Evolutionary conservation across 1,140 invertebrate genomes (phyloP).

Genomic region (Antheraea mylitta): DNA sequence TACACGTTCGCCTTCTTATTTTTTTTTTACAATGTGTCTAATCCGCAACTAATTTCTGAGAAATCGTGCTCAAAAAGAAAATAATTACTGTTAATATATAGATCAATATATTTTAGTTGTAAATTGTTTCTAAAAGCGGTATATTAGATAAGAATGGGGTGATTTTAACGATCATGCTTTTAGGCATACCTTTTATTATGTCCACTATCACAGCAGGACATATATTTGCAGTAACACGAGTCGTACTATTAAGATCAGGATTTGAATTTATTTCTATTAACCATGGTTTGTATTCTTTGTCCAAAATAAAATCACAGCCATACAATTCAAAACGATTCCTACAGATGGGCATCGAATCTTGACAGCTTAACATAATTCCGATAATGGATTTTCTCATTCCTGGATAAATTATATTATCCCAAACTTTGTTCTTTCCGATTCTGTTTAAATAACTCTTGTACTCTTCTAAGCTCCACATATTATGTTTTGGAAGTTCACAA

Average conservation of each 20-base stretch:
- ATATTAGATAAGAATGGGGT: too few species aligned
- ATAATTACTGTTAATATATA: too few species aligned
- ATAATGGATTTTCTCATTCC: constrained; percentile 92
- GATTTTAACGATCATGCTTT: too few species aligned
- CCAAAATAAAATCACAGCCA: constrained; percentile 94
- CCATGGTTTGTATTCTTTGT: constrained; percentile 92
- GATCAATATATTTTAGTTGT: too few species aligned
- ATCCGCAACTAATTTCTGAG: too few species aligned
- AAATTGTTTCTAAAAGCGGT: too few species aligned
- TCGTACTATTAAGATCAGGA: constrained; percentile 91
- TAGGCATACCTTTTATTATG: constrained; percentile 88
- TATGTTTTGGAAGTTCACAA: constrained; percentile 85
- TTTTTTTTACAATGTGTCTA: too few species aligned
- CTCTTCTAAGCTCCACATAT: constrained; percentile 92
- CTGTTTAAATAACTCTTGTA: constrained; percentile 85
- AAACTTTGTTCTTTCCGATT: constrained; percentile 71
- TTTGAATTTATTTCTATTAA: constrained; percentile 96
- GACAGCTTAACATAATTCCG: constrained; percentile 87
- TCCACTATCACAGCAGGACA: constrained; percentile 91
- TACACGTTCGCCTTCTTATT: too few species aligned
- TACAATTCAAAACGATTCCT: constrained; percentile 94
- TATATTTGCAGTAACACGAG: constrained; percentile 89
- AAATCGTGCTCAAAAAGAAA: too few species aligned
- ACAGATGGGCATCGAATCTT: constrained; percentile 86
- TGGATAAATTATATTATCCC: constrained; percentile 87